Evolutionary conservation across 2,113 vertebrate genomes (phyloP).

Genomic region (Sebastes schlegelii): DNA sequence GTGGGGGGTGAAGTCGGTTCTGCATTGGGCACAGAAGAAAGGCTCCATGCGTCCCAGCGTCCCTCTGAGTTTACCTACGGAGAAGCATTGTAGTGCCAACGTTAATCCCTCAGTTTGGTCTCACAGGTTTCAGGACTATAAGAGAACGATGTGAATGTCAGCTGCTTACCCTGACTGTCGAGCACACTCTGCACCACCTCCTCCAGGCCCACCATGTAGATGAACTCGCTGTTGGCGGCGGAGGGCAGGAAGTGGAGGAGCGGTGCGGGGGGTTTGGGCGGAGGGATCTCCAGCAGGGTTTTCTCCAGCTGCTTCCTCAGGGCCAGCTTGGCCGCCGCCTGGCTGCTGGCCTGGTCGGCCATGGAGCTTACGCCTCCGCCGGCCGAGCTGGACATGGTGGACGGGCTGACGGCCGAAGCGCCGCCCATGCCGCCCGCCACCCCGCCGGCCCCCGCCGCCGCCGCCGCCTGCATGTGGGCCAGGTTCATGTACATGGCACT

Average conservation of each 20-base stretch:
- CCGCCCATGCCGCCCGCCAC: slow-evolving; percentile 84
- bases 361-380: slow-evolving; percentile 76
- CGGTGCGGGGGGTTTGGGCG: slow-evolving; percentile 93
- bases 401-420: slow-evolving; percentile 87
- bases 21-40: slow-evolving; percentile 95
- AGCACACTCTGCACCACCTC: slow-evolving; percentile 99
- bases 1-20: slow-evolving; percentile 98
- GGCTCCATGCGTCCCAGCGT: slow-evolving; percentile 92
- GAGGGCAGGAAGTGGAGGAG: slow-evolving; percentile 96
- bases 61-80: slow-evolving; percentile 90
- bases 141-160: not conserved
- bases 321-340: slow-evolving; percentile 95
- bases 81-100: not conserved
- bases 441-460: slow-evolving; percentile 86
- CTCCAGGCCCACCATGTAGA: slow-evolving; percentile 99
- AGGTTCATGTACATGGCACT: slow-evolving; percentile 98
- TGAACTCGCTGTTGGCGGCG: slow-evolving; percentile 97
- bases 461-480: slow-evolving; percentile 93
- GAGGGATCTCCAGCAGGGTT: slow-evolving; percentile 96
- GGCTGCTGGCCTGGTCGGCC: slow-evolving; percentile 92
- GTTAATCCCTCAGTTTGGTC: not conserved
- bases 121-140: not conserved
- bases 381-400: slow-evolving; percentile 86
- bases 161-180: slow-evolving; percentile 92
- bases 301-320: slow-evolving; percentile 99